Evolutionary conservation across 2,797 vertebrate genomes (phyloP).

Genomic region (Emydoidea blandingii): DNA sequence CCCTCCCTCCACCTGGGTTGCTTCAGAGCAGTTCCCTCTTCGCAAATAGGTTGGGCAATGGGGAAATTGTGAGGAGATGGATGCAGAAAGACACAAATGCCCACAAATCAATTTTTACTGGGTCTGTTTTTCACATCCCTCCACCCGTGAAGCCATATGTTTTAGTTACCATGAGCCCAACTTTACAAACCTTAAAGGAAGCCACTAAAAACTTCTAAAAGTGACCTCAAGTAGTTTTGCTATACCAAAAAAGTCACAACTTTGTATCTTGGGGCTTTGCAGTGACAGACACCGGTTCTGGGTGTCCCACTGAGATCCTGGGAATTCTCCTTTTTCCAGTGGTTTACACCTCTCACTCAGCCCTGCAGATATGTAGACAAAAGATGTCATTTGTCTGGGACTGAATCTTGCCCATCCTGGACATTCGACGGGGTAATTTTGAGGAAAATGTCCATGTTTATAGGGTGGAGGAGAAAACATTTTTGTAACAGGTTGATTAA

Average conservation of each 20-base stretch:
- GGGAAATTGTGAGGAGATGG: not conserved
- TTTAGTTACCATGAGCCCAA: not conserved
- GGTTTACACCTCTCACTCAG: fast-evolving
- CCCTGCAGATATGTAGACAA: not conserved
- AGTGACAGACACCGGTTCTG: not conserved
- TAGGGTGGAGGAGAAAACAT: not conserved
- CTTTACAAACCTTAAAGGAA: not conserved
- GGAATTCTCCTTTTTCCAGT: not conserved
- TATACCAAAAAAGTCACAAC: not conserved
- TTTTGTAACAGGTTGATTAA: not conserved
- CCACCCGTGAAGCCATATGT: not conserved
- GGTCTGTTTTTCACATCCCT: not conserved
- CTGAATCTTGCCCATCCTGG: not conserved
- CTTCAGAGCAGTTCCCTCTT: not conserved
- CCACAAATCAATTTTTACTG: fast-evolving
- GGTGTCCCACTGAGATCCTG: not conserved
- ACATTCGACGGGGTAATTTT: not conserved
- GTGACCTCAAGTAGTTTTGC: not conserved
- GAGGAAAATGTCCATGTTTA: not conserved
- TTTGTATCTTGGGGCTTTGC: not conserved
- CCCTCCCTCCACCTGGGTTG: not conserved
- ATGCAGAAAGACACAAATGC: not conserved
- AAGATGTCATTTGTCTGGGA: not conserved
- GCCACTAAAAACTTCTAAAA: not conserved
- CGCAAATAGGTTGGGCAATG: not conserved